These are phyloP conservation scores for Mormyrus proboscirostris DNA, from an alignment of 2,797 vertebrate species.

Conservation along the genomic window DNA sequence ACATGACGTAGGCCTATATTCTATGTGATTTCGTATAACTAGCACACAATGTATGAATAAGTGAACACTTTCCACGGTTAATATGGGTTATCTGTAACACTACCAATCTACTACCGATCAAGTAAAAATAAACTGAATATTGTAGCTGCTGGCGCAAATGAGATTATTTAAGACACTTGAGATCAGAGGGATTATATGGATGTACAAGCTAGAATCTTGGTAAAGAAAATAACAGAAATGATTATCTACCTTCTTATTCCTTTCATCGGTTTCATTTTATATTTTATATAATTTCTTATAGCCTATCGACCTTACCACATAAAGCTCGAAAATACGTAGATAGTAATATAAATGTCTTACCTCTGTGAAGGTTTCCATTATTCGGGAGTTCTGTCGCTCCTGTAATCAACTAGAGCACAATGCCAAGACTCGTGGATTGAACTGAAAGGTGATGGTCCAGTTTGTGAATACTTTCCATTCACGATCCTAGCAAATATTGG, in stretches of 20 bases:
- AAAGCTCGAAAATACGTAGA: not conserved
- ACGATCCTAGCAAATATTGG: slow-evolving; percentile 14
- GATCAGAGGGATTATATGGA: not conserved
- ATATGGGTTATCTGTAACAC: not conserved
- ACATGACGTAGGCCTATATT: not conserved
- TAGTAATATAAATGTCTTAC: not conserved
- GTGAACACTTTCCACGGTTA: not conserved
- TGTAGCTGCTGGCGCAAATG: not conserved
- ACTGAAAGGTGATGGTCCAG: slow-evolving; percentile 2
- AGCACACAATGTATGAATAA: not conserved
- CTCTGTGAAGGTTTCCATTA: slow-evolving; percentile 9
- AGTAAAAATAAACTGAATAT: not conserved
- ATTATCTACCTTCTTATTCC: not conserved
- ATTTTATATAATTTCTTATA: not conserved
- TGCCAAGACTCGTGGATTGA: not conserved
- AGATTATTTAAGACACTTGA: not conserved
- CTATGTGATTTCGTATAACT: not conserved
- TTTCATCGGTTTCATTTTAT: not conserved
- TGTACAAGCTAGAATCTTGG: not conserved
- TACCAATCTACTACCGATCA: not conserved
- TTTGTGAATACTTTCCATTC: slow-evolving; percentile 50
- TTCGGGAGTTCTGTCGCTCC: not conserved
- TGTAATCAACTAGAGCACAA: not conserved
- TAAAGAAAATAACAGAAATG: not conserved
- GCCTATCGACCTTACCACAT: not conserved